phyloP scores from a whole-genome alignment of 2,888 invertebrate species.

The Aleiodes testaceus region DNA sequence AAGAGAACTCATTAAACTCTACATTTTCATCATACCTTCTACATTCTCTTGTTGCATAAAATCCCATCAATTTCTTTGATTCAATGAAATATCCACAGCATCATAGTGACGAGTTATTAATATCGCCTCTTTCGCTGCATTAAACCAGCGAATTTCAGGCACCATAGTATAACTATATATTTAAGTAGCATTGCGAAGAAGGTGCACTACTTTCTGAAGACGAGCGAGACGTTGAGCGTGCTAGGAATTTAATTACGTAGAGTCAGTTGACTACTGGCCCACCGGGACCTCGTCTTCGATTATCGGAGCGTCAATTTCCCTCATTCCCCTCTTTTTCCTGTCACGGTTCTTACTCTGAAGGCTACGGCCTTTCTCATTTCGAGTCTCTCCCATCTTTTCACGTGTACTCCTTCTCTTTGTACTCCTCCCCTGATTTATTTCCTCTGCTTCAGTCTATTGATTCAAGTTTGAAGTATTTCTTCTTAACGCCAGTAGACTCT shows the following conservation, averaged over 20 bases:
- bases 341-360: slow-evolving; percentile 12
- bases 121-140: slow-evolving; percentile 7
- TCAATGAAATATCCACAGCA: too few species aligned
- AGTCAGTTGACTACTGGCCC: slow-evolving; percentile 45
- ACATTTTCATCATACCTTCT: too few species aligned
- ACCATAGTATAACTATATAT: slow-evolving; percentile 7
- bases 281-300: slow-evolving; percentile 48
- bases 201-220: slow-evolving; percentile 39
- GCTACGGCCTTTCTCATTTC: slow-evolving; percentile 27
- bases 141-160: slow-evolving; percentile 16
- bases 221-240: slow-evolving; percentile 50
- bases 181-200: slow-evolving; percentile 19
- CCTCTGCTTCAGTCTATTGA: background rate
- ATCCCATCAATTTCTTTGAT: too few species aligned
- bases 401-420: slow-evolving; percentile 33
- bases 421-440: slow-evolving; percentile 25
- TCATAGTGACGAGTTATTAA: slow-evolving; percentile 8
- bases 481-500: too few species aligned
- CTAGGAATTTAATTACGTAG: slow-evolving; percentile 62
- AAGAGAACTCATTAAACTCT: too few species aligned
- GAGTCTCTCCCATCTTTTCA: background rate
- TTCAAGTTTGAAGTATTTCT: slow-evolving; percentile 3
- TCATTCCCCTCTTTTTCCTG: slow-evolving; percentile 20
- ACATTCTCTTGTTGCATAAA: too few species aligned
- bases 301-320: slow-evolving; percentile 50